Base-by-base conservation (phyloP, 92 coral and sea anemone genomes). In the Diadumene lineata region DNA sequence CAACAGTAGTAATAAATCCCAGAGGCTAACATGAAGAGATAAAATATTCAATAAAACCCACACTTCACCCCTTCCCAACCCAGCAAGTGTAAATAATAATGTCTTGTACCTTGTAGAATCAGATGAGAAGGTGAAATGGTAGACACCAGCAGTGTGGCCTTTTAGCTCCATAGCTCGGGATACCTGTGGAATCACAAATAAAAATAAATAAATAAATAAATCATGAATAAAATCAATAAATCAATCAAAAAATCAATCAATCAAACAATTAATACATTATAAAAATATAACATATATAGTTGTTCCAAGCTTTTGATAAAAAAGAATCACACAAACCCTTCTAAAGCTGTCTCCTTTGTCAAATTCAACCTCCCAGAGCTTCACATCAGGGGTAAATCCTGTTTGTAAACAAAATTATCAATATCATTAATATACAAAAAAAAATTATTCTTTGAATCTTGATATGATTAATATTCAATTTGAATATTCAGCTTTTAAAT, bases 361-460 rank as follows among this genome's bases (percentile, higher is more conserved):
- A 51, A 96, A 96, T 70, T 96, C 94, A 79, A 96, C 96, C 28
- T 79, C 88, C 90, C 93, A 96, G 29, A 96, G 88, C 77, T 96
- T 96, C 22, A 96, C 99, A 80, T 96, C 99, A 53, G 99, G 92
- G 8, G 99, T 96, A 56, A 96, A 96, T 55, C 99, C 99, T 92
- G 53, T 53, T 44, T 44, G 9, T 21, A 70, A 67, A n/a, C n/a
- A n/a, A n/a, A 38, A 38, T 4, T 38, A 38, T 38, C 48, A 38
- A 2, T n/a, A n/a, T n/a, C n/a, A n/a, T n/a, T n/a, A n/a, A n/a
- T n/a, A n/a, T n/a, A n/a, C n/a, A n/a, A n/a, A n/a, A n/a, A n/a
- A n/a, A n/a, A n/a, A n/a, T n/a, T n/a, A n/a, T n/a, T n/a, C n/a
- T n/a, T n/a, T n/a, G n/a, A n/a, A n/a, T n/a, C n/a, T n/a, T n/a